phyloP scores from a whole-genome alignment of 1,140 invertebrate species.

The Lepidurus arcticus region DNA sequence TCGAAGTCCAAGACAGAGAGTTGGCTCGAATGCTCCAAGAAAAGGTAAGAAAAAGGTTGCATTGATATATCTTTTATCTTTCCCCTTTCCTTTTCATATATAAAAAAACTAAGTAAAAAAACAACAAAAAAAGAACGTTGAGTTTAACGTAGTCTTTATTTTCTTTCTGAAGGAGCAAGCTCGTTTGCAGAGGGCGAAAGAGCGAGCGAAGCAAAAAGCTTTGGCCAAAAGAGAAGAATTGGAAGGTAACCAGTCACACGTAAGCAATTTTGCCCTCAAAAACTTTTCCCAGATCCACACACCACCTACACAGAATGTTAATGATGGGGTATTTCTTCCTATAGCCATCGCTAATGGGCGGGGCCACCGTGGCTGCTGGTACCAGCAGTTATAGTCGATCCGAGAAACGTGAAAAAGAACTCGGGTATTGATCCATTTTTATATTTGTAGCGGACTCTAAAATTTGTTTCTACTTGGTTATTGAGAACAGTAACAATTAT shows the following conservation, averaged over 20 bases:
- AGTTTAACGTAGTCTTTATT: conserved; percentile 32
- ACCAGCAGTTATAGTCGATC: neutral
- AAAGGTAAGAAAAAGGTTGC: conserved; percentile 48
- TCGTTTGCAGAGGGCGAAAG: conserved; percentile 33
- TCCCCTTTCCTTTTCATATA: neutral
- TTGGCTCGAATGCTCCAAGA: conserved; percentile 83
- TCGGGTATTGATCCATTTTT: neutral
- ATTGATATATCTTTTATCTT: conserved; percentile 7
- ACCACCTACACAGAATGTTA: neutral
- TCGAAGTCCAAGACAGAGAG: conserved; percentile 86
- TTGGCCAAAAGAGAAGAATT: neutral
- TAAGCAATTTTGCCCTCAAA: neutral
- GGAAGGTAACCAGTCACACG: conserved; percentile 10
- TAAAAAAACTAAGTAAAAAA: no score
- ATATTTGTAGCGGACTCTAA: neutral
- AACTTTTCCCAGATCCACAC: neutral
- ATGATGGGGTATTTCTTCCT: neutral
- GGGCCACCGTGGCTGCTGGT: neutral
- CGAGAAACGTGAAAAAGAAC: neutral
- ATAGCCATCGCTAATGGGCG: neutral
- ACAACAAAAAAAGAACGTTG: neutral
- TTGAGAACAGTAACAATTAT: neutral
- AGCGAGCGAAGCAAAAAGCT: conserved; percentile 31
- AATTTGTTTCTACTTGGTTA: neutral
- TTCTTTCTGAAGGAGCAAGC: conserved; percentile 27